These are phyloP conservation scores for Clarias magur DNA, from an alignment of 2,113 vertebrate genomes.

Conservation along the genomic window DNA sequence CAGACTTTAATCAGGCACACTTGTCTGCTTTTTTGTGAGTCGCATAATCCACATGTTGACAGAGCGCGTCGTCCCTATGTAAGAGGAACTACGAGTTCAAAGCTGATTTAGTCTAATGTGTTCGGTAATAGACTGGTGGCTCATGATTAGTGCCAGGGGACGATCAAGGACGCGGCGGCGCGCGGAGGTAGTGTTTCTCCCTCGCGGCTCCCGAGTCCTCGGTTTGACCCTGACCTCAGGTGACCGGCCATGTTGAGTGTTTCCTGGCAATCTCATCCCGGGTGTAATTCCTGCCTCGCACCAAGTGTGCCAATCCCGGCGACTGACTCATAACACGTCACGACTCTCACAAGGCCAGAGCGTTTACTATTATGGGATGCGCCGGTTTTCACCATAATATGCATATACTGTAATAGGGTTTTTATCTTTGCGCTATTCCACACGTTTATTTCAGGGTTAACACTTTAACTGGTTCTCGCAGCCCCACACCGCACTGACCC, in stretches of 20 bases:
- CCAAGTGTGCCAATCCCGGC: neutral
- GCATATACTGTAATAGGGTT: too few species aligned
- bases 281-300: neutral
- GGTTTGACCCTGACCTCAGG: neutral
- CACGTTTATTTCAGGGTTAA: too few species aligned
- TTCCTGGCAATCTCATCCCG: neutral
- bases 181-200: neutral
- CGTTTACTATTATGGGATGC: neutral
- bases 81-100: neutral
- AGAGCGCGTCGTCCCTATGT: neutral
- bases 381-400: too few species aligned
- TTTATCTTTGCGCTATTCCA: too few species aligned
- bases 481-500: too few species aligned
- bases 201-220: neutral
- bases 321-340: neutral
- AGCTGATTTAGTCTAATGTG: neutral
- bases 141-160: neutral
- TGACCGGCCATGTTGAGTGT: neutral
- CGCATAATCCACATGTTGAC: neutral
- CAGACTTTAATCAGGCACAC: neutral
- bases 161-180: neutral
- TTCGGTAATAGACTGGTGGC: neutral
- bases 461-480: too few species aligned
- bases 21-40: slow-evolving; percentile 30
- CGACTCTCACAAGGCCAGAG: neutral